Conservation (phyloP, 2,797 vertebrate species). For the Schizopygopsis pylzovi region DNA sequence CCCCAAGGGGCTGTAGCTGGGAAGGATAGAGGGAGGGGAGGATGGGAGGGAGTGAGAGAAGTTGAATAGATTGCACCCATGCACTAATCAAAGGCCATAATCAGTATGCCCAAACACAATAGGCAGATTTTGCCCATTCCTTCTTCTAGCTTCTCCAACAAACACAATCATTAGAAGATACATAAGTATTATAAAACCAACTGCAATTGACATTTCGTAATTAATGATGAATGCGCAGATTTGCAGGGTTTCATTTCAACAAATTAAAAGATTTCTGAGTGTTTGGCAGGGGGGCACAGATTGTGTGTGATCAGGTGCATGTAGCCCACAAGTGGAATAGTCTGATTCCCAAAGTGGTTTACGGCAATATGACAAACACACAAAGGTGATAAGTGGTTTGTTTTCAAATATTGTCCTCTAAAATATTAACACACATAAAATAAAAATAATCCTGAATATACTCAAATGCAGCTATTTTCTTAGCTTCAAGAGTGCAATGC, state of each 20-base stretch:
- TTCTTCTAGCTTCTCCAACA: constrained; percentile 53
- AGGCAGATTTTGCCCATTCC: constrained; percentile 64
- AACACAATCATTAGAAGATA: constrained; percentile 58
- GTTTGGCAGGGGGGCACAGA: constrained; percentile 74
- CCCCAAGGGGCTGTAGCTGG: constrained; percentile 78
- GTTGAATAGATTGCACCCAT: constrained; percentile 86
- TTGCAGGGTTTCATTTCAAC: constrained; percentile 55
- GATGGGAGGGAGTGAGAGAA: constrained; percentile 68
- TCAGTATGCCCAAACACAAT: constrained; percentile 79
- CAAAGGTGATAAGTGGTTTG: constrained; percentile 70
- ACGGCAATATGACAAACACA: constrained; percentile 74
- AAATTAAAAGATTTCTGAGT: constrained; percentile 68
- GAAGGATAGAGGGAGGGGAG: constrained; percentile 68
- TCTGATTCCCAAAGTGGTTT: constrained; percentile 80
- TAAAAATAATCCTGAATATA: neutral
- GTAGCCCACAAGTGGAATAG: constrained; percentile 81
- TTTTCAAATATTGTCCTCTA: constrained; percentile 48
- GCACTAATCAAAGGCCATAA: constrained; percentile 83
- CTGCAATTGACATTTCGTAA: constrained; percentile 54
- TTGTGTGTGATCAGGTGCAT: constrained; percentile 82
- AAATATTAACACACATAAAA: neutral
- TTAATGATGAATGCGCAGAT: constrained; percentile 56
- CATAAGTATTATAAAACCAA: constrained; percentile 59
- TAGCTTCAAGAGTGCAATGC: neutral
- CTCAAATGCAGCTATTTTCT: neutral